phyloP scores from a whole-genome alignment of 2,888 invertebrate species.

The Criorhina ranunculi region DNA sequence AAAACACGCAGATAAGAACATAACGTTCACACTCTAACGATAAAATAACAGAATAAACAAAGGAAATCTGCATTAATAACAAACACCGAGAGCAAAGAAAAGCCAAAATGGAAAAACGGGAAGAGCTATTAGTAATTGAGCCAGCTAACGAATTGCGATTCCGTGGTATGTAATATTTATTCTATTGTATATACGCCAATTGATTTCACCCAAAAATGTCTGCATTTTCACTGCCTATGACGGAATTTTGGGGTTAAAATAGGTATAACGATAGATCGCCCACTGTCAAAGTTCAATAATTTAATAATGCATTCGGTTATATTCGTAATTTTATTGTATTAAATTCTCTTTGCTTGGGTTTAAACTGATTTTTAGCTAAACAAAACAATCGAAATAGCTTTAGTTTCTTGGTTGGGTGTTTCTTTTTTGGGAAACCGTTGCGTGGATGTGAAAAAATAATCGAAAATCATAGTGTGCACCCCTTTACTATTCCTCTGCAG shows the following conservation, averaged over 20 bases:
- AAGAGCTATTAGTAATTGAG: conserved; percentile 91
- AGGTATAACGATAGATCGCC: conserved; percentile 23
- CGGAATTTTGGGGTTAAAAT: conserved; percentile 48
- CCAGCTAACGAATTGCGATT: conserved; percentile 95
- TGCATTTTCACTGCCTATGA: conserved; percentile 25
- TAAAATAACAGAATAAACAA: conserved; percentile 35
- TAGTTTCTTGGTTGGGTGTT: conserved; percentile 1
- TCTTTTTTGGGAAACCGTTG: conserved; percentile 18
- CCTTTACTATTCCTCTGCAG: conserved; percentile 22
- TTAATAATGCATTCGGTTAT: conserved; percentile 56
- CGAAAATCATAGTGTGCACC: conserved; percentile 22
- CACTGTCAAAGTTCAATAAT: conserved; percentile 67
- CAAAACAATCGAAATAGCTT: conserved; percentile 33
- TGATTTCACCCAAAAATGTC: conserved; percentile 37
- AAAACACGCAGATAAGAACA: conserved; percentile 39
- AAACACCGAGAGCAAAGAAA: conserved; percentile 69
- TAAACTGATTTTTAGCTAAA: conserved; percentile 11
- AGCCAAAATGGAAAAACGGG: conserved; percentile 87
- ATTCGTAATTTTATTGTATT: conserved; percentile 27
- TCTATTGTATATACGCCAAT: conserved; percentile 37
- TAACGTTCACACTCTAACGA: conserved; percentile 41
- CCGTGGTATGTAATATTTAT: conserved; percentile 89
- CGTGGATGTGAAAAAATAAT: conserved; percentile 22
- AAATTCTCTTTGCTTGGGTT: conserved; percentile 21
- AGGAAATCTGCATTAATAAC: conserved; percentile 79